Base-by-base conservation (phyloP, 2,888 invertebrate genomes). In the Bugula neritina region DNA sequence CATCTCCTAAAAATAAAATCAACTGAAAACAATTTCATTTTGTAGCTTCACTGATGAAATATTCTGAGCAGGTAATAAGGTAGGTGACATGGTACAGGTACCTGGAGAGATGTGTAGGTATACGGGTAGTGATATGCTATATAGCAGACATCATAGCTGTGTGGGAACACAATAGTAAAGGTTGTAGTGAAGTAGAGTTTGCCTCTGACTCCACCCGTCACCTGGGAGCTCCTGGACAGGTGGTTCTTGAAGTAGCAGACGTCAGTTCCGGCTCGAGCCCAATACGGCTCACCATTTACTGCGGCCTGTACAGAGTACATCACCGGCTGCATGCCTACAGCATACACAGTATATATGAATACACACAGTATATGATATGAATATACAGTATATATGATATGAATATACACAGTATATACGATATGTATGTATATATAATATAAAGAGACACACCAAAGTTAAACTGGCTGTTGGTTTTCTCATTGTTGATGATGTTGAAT, bases 41-140 rank as follows among this genome's bases (percentile, higher is more conserved):
- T n/a, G n/a, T n/a, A n/a, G n/a, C n/a, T n/a, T n/a, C n/a, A n/a
- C n/a, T n/a, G n/a, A n/a, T n/a, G n/a, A n/a, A n/a, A n/a, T n/a
- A n/a, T n/a, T n/a, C n/a, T n/a, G n/a, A n/a, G n/a, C n/a, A n/a
- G n/a, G n/a, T n/a, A n/a, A n/a, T n/a, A n/a, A n/a, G n/a, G n/a
- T n/a, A n/a, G n/a, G n/a, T n/a, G n/a, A n/a, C n/a, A n/a, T n/a
- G n/a, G n/a, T n/a, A n/a, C n/a, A n/a, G n/a, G n/a, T 54, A 70
- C 70, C 70, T 70, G 70, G 43, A 70, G 54, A 83, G 89, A 89
- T 25, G 91, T 89, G 81, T 91, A 93, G 0, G 92, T 91, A 83
- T 91, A 93, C 0, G 93, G 93, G 82, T 90, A 93, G 84, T 93
- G 92, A 81, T 93, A 93, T 1, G 93, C 92, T 74, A 93, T 83